Percentiles rank a stretch among this genome's conserved stretches.
Conservation (phyloP, 2,797 vertebrate genomes). For the Tenualosa ilisha region DNA sequence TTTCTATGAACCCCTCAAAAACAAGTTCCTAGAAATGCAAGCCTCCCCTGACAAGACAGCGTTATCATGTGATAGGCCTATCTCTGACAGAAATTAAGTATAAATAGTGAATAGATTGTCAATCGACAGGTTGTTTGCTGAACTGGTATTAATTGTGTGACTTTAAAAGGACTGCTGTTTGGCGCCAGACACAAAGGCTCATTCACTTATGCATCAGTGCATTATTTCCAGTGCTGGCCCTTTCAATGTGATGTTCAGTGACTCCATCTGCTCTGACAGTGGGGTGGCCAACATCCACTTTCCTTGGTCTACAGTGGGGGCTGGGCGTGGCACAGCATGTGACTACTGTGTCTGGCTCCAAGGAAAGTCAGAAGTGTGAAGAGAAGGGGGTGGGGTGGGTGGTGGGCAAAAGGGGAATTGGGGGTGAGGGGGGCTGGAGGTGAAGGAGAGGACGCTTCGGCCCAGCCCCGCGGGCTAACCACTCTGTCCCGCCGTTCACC, state of each 20-base stretch:
- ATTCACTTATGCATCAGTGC: not conserved
- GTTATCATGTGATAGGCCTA: not conserved
- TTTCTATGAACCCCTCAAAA: not conserved
- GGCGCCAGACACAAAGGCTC: not conserved
- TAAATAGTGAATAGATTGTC: not conserved
- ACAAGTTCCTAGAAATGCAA: not conserved
- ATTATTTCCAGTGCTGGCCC: not conserved
- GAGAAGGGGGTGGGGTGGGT: constrained; percentile 25
- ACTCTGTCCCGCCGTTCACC: constrained; percentile 28
- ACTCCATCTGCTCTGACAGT: constrained; percentile 2
- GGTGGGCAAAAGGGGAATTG: constrained; percentile 19
- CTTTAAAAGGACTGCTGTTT: not conserved
- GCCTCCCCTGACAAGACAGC: not conserved
- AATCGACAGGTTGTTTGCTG: not conserved
- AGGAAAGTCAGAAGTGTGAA: not conserved
- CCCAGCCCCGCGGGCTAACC: not conserved
- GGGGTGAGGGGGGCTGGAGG: constrained; percentile 16
- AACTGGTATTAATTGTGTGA: not conserved
- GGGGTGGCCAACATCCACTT: not conserved
- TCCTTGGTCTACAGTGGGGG: not conserved
- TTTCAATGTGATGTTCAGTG: constrained; percentile 19
- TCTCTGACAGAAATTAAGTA: not conserved
- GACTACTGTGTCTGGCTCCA: not conserved
- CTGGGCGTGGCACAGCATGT: not conserved
- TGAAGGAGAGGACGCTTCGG: constrained; percentile 43